Evolutionary conservation across 2,113 vertebrate genomes (phyloP), one percentile per base, ranked within the genome.

Genomic region (Mungos mungo): DNA sequence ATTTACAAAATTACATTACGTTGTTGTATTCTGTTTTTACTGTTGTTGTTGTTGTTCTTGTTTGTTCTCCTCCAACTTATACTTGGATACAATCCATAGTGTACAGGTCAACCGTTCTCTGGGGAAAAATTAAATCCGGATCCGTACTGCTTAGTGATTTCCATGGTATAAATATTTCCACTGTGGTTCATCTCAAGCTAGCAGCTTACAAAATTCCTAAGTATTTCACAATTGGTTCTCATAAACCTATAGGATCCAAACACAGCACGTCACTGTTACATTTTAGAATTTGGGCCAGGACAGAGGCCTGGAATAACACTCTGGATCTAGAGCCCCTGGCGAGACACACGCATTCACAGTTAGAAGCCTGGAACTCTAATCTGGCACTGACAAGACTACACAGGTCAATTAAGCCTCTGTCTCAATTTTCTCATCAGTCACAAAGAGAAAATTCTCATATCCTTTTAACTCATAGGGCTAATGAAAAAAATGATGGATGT

Each of bases 361-460:
- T 12, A 71, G 25, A 93, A 69, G 27, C 11, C 66, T 83, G 8
- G 10, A 96, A 74, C n/a, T 66, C 16, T 41, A 69, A 54, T 45
- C 82, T 89, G 85, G 33, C 83, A 93, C 31, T 90, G 65, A 87
- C 7, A 54, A 45, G 65, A 33, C 45, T n/a, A 82, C 9, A 19
- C 21, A 85, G 96, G 90, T 93, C 80, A 94, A 54, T 92, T 63
- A 84, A 84, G 31, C 5, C 13, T 86, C 66, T 79, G 52, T 74
- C 50, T 95, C 60, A 65, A 82, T 74, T 76, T 95, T 90, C 38
- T 86, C n/a, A 77, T 47, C 65, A 92, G 66, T 52, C 80, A 91
- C 88, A 86, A 1, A 57, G 41, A 95, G 85, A 23, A 29, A 79
- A 83, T 54, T 74, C 45, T 57, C 57, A 13, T 45, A 41, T 74